Conservation (phyloP, 2,888 invertebrate species). For the Drosophila tanythrix region DNA sequence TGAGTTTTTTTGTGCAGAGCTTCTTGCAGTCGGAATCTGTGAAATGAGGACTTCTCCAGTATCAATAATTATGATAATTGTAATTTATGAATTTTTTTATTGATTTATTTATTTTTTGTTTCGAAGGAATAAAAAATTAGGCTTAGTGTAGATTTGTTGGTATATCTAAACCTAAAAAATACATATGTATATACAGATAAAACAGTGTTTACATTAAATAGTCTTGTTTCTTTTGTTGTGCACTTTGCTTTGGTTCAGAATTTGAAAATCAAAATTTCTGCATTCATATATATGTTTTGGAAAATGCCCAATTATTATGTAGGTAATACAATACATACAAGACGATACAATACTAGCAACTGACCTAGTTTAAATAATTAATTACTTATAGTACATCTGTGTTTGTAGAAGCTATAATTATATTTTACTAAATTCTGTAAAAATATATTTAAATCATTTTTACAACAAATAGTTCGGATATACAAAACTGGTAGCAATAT, state of each 20-base stretch:
- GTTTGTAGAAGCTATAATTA: constrained; percentile 25
- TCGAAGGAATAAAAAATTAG: constrained; percentile 55
- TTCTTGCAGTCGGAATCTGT: neutral
- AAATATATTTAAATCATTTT: constrained; percentile 20
- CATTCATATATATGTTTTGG: constrained; percentile 26
- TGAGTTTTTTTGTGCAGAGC: neutral
- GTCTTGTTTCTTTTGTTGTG: constrained; percentile 65
- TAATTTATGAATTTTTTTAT: constrained; percentile 2
- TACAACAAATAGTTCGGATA: constrained; percentile 28
- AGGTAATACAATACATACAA: constrained; percentile 35
- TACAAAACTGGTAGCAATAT: constrained; percentile 22
- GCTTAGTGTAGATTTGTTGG: constrained; percentile 56
- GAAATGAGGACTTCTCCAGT: neutral
- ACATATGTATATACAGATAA: constrained; percentile 64
- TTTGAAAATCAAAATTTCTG: constrained; percentile 44
- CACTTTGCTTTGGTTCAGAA: constrained; percentile 56
- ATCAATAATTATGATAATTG: neutral
- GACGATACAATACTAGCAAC: constrained; percentile 24
- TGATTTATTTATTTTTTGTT: constrained; percentile 38
- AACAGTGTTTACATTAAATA: constrained; percentile 62
- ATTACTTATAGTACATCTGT: constrained; percentile 15
- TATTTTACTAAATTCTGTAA: constrained; percentile 11
- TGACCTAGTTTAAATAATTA: constrained; percentile 31
- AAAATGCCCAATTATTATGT: constrained; percentile 36
- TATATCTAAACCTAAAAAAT: constrained; percentile 62